These are phyloP conservation scores for Agrotis exclamationis DNA, from an alignment of 2,888 invertebrate species.

Conservation along the genomic window DNA sequence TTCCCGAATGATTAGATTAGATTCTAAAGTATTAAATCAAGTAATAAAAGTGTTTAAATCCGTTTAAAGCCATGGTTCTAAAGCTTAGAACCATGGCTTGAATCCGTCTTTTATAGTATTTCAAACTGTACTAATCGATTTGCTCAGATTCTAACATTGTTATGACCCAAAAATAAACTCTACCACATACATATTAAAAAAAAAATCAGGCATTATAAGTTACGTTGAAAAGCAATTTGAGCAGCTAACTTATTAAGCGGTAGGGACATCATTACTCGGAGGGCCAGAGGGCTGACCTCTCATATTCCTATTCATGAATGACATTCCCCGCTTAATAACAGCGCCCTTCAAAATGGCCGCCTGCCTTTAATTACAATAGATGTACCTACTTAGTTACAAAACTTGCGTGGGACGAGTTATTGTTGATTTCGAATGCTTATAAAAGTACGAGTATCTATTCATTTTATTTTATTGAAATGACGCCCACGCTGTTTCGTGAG, in stretches of 20 bases:
- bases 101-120: no score
- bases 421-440: conserved; percentile 21
- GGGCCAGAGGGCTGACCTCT: conserved; percentile 60
- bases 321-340: conserved; percentile 65
- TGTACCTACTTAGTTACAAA: conserved; percentile 18
- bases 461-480: background rate
- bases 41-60: no score
- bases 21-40: no score
- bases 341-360: conserved; percentile 56
- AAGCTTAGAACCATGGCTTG: no score
- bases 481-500: background rate
- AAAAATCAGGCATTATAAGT: conserved; percentile 37
- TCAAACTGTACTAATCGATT: background rate
- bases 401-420: conserved; percentile 11
- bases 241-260: conserved; percentile 61
- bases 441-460: conserved; percentile 10
- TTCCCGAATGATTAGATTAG: no score
- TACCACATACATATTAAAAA: conserved; percentile 12
- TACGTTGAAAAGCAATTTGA: conserved; percentile 58
- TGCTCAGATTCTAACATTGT: background rate
- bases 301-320: conserved; percentile 72
- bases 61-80: no score
- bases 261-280: conserved; percentile 53
- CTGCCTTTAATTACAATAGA: conserved; percentile 64
- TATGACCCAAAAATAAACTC: background rate